These are phyloP conservation scores for Lepidochitona cinerea DNA, from an alignment of 2,888 invertebrate species.

Conservation along the genomic window DNA sequence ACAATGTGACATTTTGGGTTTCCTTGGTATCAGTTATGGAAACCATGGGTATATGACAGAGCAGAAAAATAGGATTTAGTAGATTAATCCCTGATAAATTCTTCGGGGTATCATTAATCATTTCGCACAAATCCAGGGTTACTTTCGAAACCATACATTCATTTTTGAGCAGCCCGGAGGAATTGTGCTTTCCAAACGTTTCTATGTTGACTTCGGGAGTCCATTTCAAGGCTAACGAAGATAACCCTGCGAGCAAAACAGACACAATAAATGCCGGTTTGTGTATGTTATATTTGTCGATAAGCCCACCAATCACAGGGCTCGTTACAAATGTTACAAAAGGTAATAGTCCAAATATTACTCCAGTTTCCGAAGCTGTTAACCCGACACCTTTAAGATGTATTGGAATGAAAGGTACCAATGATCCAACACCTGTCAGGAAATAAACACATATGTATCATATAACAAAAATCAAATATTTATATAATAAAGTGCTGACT, in stretches of 20 bases:
- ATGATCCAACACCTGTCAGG: slow-evolving; percentile 22
- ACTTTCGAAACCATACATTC: neutral
- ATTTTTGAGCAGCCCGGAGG: neutral
- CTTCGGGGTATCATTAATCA: neutral
- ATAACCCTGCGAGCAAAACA: neutral
- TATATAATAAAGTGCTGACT: neutral
- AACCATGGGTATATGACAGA: too few species aligned
- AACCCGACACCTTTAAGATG: slow-evolving; percentile 26
- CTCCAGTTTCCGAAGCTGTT: slow-evolving; percentile 28
- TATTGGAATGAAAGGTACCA: slow-evolving; percentile 29
- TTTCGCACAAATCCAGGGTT: neutral
- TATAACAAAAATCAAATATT: neutral
- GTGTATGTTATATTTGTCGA: slow-evolving; percentile 19
- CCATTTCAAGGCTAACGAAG: neutral
- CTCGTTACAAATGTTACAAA: slow-evolving; percentile 19
- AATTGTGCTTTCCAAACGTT: neutral
- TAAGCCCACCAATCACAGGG: slow-evolving; percentile 24
- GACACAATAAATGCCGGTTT: slow-evolving; percentile 16
- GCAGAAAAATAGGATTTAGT: neutral
- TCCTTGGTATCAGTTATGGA: neutral
- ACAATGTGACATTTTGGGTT: neutral
- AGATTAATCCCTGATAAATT: neutral
- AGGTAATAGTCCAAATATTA: slow-evolving; percentile 28
- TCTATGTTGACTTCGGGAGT: neutral
- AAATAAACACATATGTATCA: neutral